Conservation (phyloP, 2,888 invertebrate species). For the Hypercompe scribonia region DNA sequence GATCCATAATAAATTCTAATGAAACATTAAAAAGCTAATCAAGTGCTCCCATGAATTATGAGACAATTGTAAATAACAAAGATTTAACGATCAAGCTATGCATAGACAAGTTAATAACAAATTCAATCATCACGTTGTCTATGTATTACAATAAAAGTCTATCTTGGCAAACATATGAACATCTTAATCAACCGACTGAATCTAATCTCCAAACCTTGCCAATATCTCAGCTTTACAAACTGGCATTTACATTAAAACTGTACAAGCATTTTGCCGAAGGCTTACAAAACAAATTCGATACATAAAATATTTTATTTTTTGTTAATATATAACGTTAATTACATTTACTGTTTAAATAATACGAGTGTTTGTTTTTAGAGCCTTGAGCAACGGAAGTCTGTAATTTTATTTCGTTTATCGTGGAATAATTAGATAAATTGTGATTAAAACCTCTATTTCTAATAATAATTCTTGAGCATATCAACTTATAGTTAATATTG, state of each 20-base stretch:
- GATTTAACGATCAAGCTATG: neutral
- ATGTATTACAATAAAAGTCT: constrained; percentile 22
- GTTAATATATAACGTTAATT: constrained; percentile 1
- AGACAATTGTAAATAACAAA: neutral
- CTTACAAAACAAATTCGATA: neutral
- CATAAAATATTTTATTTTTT: neutral
- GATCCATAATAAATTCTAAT: neutral
- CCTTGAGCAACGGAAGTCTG: neutral
- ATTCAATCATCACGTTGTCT: constrained; percentile 16
- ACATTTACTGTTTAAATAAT: neutral
- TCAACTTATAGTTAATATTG: neutral
- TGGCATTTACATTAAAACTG: constrained; percentile 6
- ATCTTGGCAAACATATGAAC: constrained; percentile 21
- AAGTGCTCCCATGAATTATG: neutral
- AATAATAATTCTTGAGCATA: neutral
- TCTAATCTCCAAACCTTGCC: constrained; percentile 31
- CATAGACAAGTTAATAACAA: neutral
- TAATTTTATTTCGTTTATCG: neutral
- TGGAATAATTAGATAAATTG: neutral
- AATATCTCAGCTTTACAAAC: constrained; percentile 29
- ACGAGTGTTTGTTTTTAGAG: neutral
- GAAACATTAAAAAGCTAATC: neutral
- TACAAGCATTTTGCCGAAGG: neutral
- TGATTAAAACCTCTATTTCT: neutral
- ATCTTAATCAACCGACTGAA: constrained; percentile 34